Evolutionary conservation across 2,888 invertebrate species (phyloP).

Genomic region (Epinotia bilunana): DNA sequence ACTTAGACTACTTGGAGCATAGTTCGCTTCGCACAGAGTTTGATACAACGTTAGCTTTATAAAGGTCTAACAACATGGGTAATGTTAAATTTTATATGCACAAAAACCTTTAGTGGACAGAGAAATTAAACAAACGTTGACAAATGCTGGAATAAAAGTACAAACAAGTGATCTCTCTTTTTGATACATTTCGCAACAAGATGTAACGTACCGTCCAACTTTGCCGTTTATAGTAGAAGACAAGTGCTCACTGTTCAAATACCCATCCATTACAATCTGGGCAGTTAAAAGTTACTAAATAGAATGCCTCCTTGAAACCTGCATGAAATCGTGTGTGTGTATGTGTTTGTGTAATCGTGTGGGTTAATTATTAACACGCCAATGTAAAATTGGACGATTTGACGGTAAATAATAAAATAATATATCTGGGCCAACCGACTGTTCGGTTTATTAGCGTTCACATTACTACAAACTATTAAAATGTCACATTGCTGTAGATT

Average conservation of each 20-base stretch:
- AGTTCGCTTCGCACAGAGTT: background rate
- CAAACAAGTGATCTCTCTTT: background rate
- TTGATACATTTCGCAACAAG: background rate
- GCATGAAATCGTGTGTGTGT: too few relatives aligned
- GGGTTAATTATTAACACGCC: background rate
- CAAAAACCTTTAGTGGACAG: background rate
- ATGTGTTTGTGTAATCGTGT: too few relatives aligned
- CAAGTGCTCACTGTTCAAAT: too few relatives aligned
- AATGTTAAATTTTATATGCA: background rate
- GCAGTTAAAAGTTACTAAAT: too few relatives aligned
- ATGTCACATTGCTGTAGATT: background rate
- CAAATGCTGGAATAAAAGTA: background rate
- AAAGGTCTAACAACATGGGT: background rate
- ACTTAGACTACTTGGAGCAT: slow-evolving; percentile 1
- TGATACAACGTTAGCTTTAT: slow-evolving; percentile 1
- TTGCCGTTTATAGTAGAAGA: too few relatives aligned
- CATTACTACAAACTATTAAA: slow-evolving; percentile 16
- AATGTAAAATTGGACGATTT: background rate
- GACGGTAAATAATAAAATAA: background rate
- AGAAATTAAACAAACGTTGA: background rate
- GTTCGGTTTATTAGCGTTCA: background rate
- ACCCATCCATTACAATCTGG: too few relatives aligned
- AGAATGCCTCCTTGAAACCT: too few relatives aligned
- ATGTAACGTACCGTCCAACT: background rate
- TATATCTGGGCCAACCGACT: background rate